Conservation (phyloP, 1,140 invertebrate genomes). For the Callitettix versicolor region DNA sequence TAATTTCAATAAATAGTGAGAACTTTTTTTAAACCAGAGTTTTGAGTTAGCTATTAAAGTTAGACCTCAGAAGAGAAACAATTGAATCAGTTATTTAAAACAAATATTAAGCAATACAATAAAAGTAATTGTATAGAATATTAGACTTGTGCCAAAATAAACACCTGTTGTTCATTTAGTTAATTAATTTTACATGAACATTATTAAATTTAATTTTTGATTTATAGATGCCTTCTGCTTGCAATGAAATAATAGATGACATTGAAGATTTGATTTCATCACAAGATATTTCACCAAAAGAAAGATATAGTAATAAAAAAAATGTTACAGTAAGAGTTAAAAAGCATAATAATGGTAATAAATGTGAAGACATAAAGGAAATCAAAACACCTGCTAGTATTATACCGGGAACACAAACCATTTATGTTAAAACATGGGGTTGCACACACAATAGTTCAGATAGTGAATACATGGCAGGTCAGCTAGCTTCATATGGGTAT, state of each 20-base stretch:
- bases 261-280: slow-evolving; percentile 71
- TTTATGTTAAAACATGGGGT: slow-evolving; percentile 95
- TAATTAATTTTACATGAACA: no score
- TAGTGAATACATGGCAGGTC: slow-evolving; percentile 95
- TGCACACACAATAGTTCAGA: slow-evolving; percentile 95
- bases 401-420: slow-evolving; percentile 79
- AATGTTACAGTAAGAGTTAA: slow-evolving; percentile 50
- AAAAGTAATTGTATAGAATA: no score
- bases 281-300: slow-evolving; percentile 63
- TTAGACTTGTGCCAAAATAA: no score
- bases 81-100: no score
- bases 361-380: slow-evolving; percentile 9
- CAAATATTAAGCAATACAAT: no score
- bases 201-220: neutral
- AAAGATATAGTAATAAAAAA: slow-evolving; percentile 56
- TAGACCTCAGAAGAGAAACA: no score
- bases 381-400: slow-evolving; percentile 43
- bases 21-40: no score
- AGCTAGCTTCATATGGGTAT: slow-evolving; percentile 80
- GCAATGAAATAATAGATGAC: slow-evolving; percentile 57
- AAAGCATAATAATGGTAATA: slow-evolving; percentile 32
- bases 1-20: no score
- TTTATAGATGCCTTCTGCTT: slow-evolving; percentile 39
- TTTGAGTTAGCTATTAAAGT: no score
- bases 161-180: no score